phyloP scores from a whole-genome alignment of 2,888 invertebrate species.

The Polyploca ridens region DNA sequence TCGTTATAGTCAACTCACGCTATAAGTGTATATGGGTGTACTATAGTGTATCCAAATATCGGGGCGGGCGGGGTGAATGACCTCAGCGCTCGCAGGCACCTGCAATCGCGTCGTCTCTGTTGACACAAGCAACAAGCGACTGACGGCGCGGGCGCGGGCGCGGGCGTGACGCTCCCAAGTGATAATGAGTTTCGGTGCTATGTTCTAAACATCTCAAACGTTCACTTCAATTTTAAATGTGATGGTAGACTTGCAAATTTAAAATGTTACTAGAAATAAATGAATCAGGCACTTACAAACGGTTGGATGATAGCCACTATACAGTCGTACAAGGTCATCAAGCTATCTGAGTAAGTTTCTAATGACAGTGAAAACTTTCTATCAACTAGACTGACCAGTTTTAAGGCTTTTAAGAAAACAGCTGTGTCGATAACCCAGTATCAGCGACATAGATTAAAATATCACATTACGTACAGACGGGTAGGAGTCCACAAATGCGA shows the following conservation, averaged over 20 bases:
- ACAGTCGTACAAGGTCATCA: conserved; percentile 8
- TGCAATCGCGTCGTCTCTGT: conserved; percentile 74
- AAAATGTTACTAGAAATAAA: neutral
- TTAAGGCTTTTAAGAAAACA: neutral
- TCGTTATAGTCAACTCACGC: conserved; percentile 50
- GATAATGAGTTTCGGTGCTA: conserved; percentile 73
- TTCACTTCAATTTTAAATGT: conserved; percentile 20
- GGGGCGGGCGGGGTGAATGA: conserved; percentile 73
- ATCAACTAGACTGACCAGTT: neutral
- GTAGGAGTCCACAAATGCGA: conserved; percentile 49
- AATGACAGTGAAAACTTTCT: conserved; percentile 13
- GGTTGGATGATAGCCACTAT: neutral
- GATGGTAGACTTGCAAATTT: neutral
- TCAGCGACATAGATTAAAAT: conserved; percentile 24
- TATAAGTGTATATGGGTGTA: conserved; percentile 55
- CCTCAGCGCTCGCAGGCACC: conserved; percentile 67
- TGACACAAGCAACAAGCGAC: conserved; percentile 68
- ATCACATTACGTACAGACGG: conserved; percentile 36
- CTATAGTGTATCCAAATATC: conserved; percentile 78
- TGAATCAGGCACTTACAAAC: neutral
- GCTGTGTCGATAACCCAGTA: conserved; percentile 5
- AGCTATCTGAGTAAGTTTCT: conserved; percentile 1
- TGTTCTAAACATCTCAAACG: conserved; percentile 57
- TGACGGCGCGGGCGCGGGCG: conserved; percentile 30
- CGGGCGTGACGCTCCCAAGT: conserved; percentile 63